Base-by-base conservation (phyloP, 2,888 invertebrate genomes). In the Apamea crenata region DNA sequence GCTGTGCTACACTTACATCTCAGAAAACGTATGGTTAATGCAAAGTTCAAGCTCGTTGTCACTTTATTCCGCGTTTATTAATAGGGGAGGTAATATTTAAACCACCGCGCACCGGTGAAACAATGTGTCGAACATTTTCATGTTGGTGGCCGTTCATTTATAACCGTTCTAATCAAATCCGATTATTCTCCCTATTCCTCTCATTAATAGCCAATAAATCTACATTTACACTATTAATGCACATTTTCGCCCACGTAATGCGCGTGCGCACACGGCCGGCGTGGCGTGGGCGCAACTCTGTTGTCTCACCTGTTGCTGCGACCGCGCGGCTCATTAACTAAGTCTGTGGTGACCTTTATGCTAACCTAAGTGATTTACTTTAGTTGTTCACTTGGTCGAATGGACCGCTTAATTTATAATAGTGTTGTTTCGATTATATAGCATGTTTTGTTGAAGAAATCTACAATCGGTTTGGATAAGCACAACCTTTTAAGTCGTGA, bases 151-250 rank as follows among this genome's bases (percentile, higher is more conserved):
- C 61, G n/a, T n/a, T 61, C 59, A 66, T 25, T 32, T 56, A 47
- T 29, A 5, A n/a, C n/a, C 32, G 16, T 7, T 40, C 16, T 7
- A 63, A 63, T 71, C 40, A 71, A 71, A 44, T 44, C 8, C 5
- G n/a, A 74, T 40, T 29, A 66, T 47, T 47, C n/a, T 74, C 50
- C 6, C 36, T 2, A 21, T 67, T 50, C 53, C n/a, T 40, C n/a
- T 80, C 50, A 67, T 75, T 67, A 67, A 61, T 6, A 67, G n/a
- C 14, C 44, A n/a, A 75, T 82, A 80, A 67, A 82, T 76, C 67
- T n/a, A 61, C n/a, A 47, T 81, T 81, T 47, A 73, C 44, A 67
- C 32, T 40, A 32, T 32, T 8, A 66, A 47, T 59, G 50, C 50
- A 47, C 29, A 67, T 40, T 29, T 18, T 32, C 50, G 12, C 76